These are phyloP conservation scores for Caenorhabditis tropicalis DNA, from an alignment of 1,140 invertebrate genomes.

Conservation along the genomic window DNA sequence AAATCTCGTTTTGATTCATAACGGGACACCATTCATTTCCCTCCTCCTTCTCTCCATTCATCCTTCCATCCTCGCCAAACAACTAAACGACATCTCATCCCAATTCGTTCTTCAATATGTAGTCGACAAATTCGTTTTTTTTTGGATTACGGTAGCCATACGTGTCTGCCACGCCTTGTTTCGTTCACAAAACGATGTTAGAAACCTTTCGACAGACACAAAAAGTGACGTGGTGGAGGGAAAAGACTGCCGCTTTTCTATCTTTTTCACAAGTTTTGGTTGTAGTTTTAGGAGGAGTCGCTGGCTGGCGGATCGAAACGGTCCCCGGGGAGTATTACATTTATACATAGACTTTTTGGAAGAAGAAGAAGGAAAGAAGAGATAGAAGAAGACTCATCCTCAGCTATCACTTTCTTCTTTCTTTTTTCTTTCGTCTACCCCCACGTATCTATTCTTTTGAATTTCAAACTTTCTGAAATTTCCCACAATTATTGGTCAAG, in stretches of 20 bases:
- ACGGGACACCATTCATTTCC: too few relatives aligned
- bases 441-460: too few relatives aligned
- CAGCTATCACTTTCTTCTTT: constrained; percentile 1
- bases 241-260: too few relatives aligned
- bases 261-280: constrained; percentile 25
- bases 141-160: background rate
- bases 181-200: background rate
- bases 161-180: background rate
- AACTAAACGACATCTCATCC: background rate
- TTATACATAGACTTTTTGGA: background rate
- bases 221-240: constrained; percentile 4
- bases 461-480: background rate
- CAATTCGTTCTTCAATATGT: background rate
- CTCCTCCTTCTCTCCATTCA: background rate
- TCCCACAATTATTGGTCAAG: background rate
- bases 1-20: too few relatives aligned
- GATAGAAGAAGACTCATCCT: constrained; percentile 1
- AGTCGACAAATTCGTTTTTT: background rate
- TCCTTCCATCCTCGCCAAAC: background rate
- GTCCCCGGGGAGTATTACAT: constrained; percentile 30
- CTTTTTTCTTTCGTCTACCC: too few relatives aligned
- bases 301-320: background rate
- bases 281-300: background rate
- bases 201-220: background rate
- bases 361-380: background rate